Evolutionary conservation across 2,888 invertebrate species (phyloP), one percentile per base, ranked within the genome.

Genomic region (Molorchus minor): DNA sequence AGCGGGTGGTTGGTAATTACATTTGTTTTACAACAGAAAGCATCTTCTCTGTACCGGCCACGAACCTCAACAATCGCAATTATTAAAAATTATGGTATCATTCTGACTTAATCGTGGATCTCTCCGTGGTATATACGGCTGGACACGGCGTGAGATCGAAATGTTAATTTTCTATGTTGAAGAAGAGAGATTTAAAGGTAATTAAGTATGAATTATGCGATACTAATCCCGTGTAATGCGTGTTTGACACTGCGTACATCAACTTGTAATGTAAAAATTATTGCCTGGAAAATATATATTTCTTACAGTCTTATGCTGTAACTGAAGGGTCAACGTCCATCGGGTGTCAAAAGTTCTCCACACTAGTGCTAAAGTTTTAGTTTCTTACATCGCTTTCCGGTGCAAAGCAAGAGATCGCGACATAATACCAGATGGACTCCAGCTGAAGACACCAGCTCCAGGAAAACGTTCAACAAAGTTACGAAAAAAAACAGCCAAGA

Each of bases 151-250:
- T 35, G 36, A 49, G 21, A 16, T 16, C 20, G 15, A 38, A 36
- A 49, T 38, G 35, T 38, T 49, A 49, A 49, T 49, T 49, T 49
- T 49, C 21, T 49, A 38, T 13, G 35, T 33, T 35, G 46, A 20
- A 38, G 36, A 36, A n/a, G 19, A 25, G 19, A 38, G 36, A 49
- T 49, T 36, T 36, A 38, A 33, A 20, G 36, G 49, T 49, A 49
- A 49, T 49, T 47, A 47, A 20, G 20, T 12, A 49, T 49, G 38
- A 49, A n/a, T 38, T 36, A 49, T 49, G 36, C 12, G 36, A 38
- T 47, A 35, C 49, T 38, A 38, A 38, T 38, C 15, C 21, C 36
- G 8, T 49, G 36, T 49, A 49, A 49, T 33, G 38, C 38, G n/a
- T 8, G 36, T 25, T 36, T 38, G 38, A 38, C 38, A 38, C 49